Evolutionary conservation across 2,113 vertebrate genomes (phyloP), one percentile per base, ranked within the genome.

Genomic region (Leptocoma aspasia): DNA sequence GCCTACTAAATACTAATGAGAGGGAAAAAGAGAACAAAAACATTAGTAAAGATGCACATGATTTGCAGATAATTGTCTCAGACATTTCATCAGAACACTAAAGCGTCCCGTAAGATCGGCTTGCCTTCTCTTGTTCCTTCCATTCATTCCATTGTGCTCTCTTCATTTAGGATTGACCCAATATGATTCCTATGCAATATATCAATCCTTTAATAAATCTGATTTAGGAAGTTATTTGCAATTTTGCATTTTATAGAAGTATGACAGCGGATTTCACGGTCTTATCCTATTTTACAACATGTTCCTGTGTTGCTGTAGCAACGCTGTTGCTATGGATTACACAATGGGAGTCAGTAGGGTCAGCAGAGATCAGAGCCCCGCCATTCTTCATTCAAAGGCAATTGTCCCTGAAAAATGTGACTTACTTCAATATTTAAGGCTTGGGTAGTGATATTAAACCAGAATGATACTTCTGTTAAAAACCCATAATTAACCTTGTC

Each of bases 371-470:
- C 98, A 98, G 98, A 98, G 98, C 97, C 97, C 93, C 94, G 97
- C 97, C 98, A 98, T 98, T 99, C 98, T 98, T 99, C 98, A 99
- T 99, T 99, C 98, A 98, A 98, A 98, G 98, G 98, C 98, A 98
- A 98, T 99, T 98, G 98, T 98, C 97, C 97, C 98, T 97, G 97
- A 97, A 98, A 98, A 98, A 98, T 98, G 98, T 97, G 94, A 97
- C 97, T 97, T 97, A 97, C 98, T 98, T 98, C 97, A 98, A 98
- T 98, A 98, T 98, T 98, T 98, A 98, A 98, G 97, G 96, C 96
- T 96, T 91, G 91, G 96, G 96, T 95, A 94, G 97, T 97, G 97
- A 98, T 98, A 98, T 98, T 98, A 98, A 98, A 95, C 95, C 91
- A 97, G 97, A 98, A 98, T 95, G 98, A 98, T 98, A 98, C 97